These are phyloP conservation scores for Psammodynastes pulverulentus DNA, from an alignment of 2,113 vertebrate species.

Conservation along the genomic window DNA sequence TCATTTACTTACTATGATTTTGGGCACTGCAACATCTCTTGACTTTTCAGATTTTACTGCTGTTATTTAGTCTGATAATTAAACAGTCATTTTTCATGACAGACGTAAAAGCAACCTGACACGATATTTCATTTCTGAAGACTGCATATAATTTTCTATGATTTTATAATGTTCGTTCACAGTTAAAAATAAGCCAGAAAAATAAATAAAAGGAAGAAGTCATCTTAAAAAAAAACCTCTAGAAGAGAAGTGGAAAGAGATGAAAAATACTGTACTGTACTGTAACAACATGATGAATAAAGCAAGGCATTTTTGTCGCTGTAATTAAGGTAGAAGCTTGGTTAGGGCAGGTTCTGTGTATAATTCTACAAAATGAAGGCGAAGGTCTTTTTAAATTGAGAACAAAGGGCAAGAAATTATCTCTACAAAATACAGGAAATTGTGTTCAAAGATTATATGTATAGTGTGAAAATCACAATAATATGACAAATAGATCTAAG, in stretches of 20 bases:
- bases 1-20: background rate
- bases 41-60: background rate
- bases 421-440: background rate
- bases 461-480: background rate
- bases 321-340: background rate
- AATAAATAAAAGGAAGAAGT: background rate
- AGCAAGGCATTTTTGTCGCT: background rate
- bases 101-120: background rate
- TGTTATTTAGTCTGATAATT: background rate
- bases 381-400: background rate
- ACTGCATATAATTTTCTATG: background rate
- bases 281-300: background rate
- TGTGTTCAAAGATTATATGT: background rate
- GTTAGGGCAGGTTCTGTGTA: background rate
- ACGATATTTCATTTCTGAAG: background rate
- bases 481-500: background rate
- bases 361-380: background rate
- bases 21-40: background rate
- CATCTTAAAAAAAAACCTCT: background rate
- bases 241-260: background rate
- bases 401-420: background rate
- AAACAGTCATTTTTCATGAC: background rate
- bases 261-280: background rate
- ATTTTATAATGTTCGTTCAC: background rate
- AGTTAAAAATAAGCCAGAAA: background rate